These are phyloP conservation scores for Belonocnema kinseyi DNA, from an alignment of 1,140 invertebrate species.

Conservation along the genomic window DNA sequence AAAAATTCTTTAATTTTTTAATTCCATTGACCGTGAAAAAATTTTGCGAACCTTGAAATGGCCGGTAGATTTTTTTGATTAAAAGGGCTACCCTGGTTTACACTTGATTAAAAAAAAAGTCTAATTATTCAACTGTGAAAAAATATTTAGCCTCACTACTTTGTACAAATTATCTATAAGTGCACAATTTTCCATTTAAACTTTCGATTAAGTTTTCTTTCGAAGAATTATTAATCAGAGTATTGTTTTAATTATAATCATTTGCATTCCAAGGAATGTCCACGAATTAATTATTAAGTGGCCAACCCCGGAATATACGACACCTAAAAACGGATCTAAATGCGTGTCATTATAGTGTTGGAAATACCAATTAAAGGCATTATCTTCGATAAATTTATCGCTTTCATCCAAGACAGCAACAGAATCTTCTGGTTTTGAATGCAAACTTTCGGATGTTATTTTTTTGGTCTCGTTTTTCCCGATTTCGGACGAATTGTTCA, in stretches of 20 bases:
- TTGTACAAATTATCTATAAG: no score
- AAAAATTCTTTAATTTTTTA: no score
- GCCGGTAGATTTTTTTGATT: no score
- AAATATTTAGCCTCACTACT: no score
- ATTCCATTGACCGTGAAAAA: no score
- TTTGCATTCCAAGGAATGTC: conserved; percentile 16
- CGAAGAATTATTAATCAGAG: no score
- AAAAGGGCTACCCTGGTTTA: no score
- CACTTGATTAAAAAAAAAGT: no score
- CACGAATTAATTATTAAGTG: not conserved
- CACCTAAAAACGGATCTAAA: conserved; percentile 80
- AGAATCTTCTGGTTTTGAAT: conserved; percentile 28
- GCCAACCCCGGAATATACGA: conserved; percentile 51
- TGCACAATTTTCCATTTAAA: no score
- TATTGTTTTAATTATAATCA: not conserved
- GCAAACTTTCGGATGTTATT: not conserved
- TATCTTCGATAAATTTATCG: conserved; percentile 63
- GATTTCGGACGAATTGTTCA: conserved; percentile 49
- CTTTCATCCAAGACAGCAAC: conserved; percentile 38
- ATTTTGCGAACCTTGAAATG: no score
- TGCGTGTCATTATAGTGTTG: conserved; percentile 86
- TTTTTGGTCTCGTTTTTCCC: conserved; percentile 33
- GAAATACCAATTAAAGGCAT: conserved; percentile 85
- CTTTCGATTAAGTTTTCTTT: no score
- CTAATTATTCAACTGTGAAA: no score